Conservation (phyloP, 2,888 invertebrate species). For the Parnassius mnemosyne region DNA sequence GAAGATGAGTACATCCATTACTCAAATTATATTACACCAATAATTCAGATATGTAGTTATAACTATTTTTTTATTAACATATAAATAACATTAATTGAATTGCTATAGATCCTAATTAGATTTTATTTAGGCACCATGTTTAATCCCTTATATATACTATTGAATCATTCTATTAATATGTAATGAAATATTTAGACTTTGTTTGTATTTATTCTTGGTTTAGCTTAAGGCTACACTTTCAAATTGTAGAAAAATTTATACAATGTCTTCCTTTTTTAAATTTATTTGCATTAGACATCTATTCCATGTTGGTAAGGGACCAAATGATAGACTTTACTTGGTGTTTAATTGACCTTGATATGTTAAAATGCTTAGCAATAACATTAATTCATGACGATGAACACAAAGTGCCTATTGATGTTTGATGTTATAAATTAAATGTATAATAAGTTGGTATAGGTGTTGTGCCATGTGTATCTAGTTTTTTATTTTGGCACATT, state of each 20-base stretch:
- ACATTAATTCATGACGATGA: constrained; percentile 37
- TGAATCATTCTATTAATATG: too few species aligned
- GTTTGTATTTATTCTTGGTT: too few species aligned
- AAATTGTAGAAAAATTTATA: constrained; percentile 9
- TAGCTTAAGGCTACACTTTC: not conserved
- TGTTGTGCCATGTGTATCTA: constrained; percentile 52
- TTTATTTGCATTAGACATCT: constrained; percentile 30
- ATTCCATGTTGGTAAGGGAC: constrained; percentile 50
- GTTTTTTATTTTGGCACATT: constrained; percentile 28
- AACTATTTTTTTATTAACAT: constrained; percentile 7
- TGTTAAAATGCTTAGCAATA: constrained; percentile 39
- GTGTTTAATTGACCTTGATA: constrained; percentile 27
- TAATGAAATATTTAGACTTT: too few species aligned
- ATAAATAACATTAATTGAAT: constrained; percentile 1
- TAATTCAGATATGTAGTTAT: too few species aligned
- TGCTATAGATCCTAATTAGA: not conserved
- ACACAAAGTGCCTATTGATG: constrained; percentile 60
- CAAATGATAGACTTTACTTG: constrained; percentile 35
- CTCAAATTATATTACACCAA: too few species aligned
- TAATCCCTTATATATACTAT: not conserved
- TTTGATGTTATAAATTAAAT: constrained; percentile 48
- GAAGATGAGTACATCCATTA: too few species aligned
- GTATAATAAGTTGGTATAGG: constrained; percentile 25
- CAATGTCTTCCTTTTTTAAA: constrained; percentile 40
- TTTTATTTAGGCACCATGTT: not conserved